Evolutionary conservation across 2,888 invertebrate genomes (phyloP), one percentile per base, ranked within the genome.

Genomic region (Drosophila pseudotalamancana): DNA sequence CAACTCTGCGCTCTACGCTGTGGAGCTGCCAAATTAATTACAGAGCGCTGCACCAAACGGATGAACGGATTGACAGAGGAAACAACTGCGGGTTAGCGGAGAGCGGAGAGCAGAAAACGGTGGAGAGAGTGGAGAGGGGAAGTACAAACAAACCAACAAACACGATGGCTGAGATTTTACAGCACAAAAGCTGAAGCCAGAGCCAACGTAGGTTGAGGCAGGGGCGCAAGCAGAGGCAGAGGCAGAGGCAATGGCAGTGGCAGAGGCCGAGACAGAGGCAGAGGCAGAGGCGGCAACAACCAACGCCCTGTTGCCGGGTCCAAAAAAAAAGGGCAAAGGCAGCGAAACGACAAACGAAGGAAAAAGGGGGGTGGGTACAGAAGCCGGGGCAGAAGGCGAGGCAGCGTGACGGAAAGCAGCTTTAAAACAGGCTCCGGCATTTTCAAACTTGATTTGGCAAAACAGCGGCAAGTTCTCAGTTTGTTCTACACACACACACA

Each of bases 11-110:
- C 40, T 55, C 27, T 39, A 23, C 45, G 16, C 48, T 27, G 45
- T 61, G 65, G 61, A 80, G 80, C 83, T 80, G 80, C 80, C 79
- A 80, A 80, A 80, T 80, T 83, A 80, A 80, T 80, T 80, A 80
- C 79, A 80, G 79, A 83, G 83, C 79, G 80, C 79, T 83, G 83
- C 83, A 77, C 80, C 74, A 72, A 70, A 56, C 43, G 68, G 66
- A 67, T 73, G 79, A 59, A 57, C 72, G 63, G 50, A 59, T 70
- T 70, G 70, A 34, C 27, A 18, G 34, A 46, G 50, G 32, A 19
- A 9, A 23, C 40, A 16, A 6, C n/a, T 2, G 5, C 29, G 39
- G 39, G 49, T 2, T 16, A 6, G n/a, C 12, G 23, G n/a, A 9
- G 27, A 1, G 12, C 11, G 35, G n/a, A 14, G 25, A 25, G 40